Base-by-base conservation (phyloP, 1,140 invertebrate genomes). In the Drosophila pruinosa region DNA sequence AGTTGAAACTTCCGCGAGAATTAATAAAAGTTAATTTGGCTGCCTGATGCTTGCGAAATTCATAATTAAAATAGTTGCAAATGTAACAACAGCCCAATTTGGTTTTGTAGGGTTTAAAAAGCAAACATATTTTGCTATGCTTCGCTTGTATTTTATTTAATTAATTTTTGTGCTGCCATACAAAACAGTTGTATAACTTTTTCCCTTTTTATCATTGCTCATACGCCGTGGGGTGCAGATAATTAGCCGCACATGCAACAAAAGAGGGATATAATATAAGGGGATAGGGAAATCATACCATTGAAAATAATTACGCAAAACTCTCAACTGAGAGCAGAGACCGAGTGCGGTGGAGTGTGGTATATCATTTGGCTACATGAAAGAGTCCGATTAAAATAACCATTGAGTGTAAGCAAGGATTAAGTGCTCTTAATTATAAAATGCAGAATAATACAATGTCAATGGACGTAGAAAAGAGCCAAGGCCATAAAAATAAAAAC, bases 41-140 rank as follows among this genome's bases (percentile, higher is more conserved):
- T 54, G 63, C 53, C 47, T 24, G 62, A 48, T 73, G 57, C 41
- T 47, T 54, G 45, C 48, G 59, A 78, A 85, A 85, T 64, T 85
- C 79, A 85, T 83, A 85, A 83, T 83, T 79, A 83, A 85, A 83
- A 83, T 85, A 80, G 80, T 83, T 83, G 62, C 50, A 69, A 85
- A 69, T 76, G 59, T 57, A 68, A 61, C 61, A 36, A 62, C 38
- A 52, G 19, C 21, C 19, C 65, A 43, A 54, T 50, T 39, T 12
- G 36, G 28, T 26, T 26, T 48, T 31, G 38, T 21, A 15, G 10
- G 8, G 28, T 15, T 19, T 14, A 2, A 3, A 22, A 39, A 8
- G 31, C 21, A 39, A 41, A n/a, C 65, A 53, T 45, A 15, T 41
- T 43, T 2, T 14, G 6, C 21, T 8, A 36, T 2, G 12, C 24